Base-by-base conservation (phyloP, 2,888 invertebrate species). In the Ochropleura leucogaster region DNA sequence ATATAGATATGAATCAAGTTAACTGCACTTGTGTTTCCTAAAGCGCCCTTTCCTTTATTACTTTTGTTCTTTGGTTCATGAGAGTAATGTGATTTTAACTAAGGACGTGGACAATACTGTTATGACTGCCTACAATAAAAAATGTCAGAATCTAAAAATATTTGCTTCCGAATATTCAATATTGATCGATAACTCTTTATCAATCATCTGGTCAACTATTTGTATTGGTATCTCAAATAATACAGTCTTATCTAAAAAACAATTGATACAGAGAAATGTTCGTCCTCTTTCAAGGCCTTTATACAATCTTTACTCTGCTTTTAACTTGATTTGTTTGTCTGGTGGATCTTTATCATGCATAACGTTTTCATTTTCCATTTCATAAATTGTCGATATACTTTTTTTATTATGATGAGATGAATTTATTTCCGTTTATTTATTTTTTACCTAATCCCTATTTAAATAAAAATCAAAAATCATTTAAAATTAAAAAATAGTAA, bases 1-100 rank as follows among this genome's bases (percentile, higher is more conserved):
- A 76, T 76, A 71, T 70, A 75, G 75, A 83, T 87, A 82, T 65
- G 77, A 79, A 85, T 77, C 76, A 76, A 85, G 66, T 53, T 83
- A 78, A 75, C 67, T 70, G 82, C 84, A 71, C n/a, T 20, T 46
- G 20, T 65, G 62, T 75, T 71, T 80, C 67, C 57, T 62, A 69
- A 68, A 64, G n/a, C 42, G 10, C 30, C 20, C 40, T 59, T 49
- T 3, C 53, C 8, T 30, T 66, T 18, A 62, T 70, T 68, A 5
- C 30, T 40, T 68, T 68, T 68, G 57, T 49, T 20, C 20, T 49
- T 55, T 8, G 8, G 49, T 53, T 53, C 16, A 8, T 9, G 6
- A 40, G 16, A 14, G 4, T 55, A 68, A 16, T 5, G 14, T 20
- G 30, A 6, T 12, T 18, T 55, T 12, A 46, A 7, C 3, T 46